Base-by-base conservation (phyloP, 1,140 invertebrate species). In the Mercenaria mercenaria region DNA sequence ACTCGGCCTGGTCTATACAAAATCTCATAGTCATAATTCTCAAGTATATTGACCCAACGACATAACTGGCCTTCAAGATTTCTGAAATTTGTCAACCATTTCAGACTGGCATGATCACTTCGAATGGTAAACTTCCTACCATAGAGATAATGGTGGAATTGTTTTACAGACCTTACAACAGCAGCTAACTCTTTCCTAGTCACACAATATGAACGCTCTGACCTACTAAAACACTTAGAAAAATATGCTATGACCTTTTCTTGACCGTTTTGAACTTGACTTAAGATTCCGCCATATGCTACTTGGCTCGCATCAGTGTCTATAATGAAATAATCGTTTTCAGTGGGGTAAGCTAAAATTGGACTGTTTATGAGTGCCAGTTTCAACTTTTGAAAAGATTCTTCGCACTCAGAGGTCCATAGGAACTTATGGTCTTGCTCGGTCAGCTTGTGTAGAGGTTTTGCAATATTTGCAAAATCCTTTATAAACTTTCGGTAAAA, bases 221-320 rank as follows among this genome's bases (percentile, higher is more conserved):
- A 13, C 43, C 82, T 84, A 18, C 29, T 0, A 18, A 89, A 47
- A 3, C 29, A 72, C 29, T 50, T 72, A 59, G 79, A 83, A 41
- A 13, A 43, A 37, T 89, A 89, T 4, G 79, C 80, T 10, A 84
- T 76, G 1, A 89, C 79, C 18, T 47, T 59, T 47, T 84, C 80
- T 47, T 72, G 4, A 18, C 93, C 91, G 43, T 93, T 89, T 23
- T 92, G 47, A 6, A 92, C 88, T 90, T 96, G 95, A 94, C 95
- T 11, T 94, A 94, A 47, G 96, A 90, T 18, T 13, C 91, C 91
- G 23, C 92, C 94, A 15, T 94, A 34, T 13, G 94, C 94, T 91
- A 92, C 89, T 15, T 94, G 91, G 37, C 94, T 95, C 37, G 95
- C 95, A 91, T 96, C 96, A 0, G 94, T 95, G 47, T 95, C 94